Base-by-base conservation (phyloP, 64 coral and sea anemone genomes). In the Montipora sp. region DNA sequence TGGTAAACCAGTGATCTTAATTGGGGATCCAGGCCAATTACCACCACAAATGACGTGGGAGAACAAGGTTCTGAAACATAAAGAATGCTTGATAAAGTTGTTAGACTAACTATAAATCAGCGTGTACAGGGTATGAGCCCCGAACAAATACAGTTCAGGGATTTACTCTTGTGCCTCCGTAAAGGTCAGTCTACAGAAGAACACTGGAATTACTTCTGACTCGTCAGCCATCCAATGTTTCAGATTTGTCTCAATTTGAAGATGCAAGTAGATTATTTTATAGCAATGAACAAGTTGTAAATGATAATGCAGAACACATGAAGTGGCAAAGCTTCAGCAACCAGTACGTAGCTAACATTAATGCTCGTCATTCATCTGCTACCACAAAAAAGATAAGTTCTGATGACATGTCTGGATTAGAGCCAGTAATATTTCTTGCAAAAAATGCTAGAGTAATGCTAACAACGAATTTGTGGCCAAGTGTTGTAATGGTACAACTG, bases 41-140 rank as follows among this genome's bases (percentile, higher is more conserved):
- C 83, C 76, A 14, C 92, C 92, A 51, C 63, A 77, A 68, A 18
- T 68, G 63, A 13, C 8, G 14, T 68, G 8, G 63, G 67, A 13
- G 82, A 92, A 78, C 91, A 92, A 69, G 91, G 91, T 46, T 78
- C 77, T 43, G 46, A 63, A 18, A 51, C 91, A 45, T 87, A 87
- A 6, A 66, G 20, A 87, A 87, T 92, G 73, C 79, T 92, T 92
- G 43, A 92, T 61, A 92, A 67, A 3, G 91, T 92, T 24, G 75
- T 87, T 15, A 87, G 87, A 87, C 51, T 77, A 47, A 22, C 1
- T 19, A 81, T 87, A 13, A 92, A 92, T 76, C 79, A 81, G 48
- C 0, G 79, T 51, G 79, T 81, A 14, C 79, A 55, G 67, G 83
- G 83, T 68, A 8, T 21, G 67, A 19, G 5, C 10, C 7, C 22